Percentiles rank a stretch among this genome's conserved stretches.
phyloP scores from a whole-genome alignment of 2,797 vertebrate genomes.

The Bothrops alternatus region DNA sequence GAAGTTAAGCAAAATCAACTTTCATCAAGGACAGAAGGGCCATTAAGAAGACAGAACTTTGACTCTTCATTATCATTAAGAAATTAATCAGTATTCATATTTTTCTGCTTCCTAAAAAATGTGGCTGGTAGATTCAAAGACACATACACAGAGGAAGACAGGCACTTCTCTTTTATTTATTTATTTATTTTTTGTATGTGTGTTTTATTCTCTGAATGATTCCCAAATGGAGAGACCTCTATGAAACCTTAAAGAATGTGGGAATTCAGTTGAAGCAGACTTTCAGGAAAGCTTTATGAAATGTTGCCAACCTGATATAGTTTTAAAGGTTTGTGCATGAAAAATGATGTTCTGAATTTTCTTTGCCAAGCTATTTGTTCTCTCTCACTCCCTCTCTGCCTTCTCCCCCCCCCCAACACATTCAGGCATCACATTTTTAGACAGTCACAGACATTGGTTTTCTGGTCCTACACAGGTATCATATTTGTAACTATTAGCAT shows the following conservation, averaged over 20 bases:
- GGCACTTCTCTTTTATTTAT: neutral
- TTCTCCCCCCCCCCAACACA: constrained; percentile 35
- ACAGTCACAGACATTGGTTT: constrained; percentile 77
- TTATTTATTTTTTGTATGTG: neutral
- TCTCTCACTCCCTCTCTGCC: neutral
- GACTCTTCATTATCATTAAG: neutral
- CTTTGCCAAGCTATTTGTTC: constrained; percentile 60
- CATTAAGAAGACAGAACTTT: neutral
- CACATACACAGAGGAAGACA: neutral
- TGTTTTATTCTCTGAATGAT: neutral
- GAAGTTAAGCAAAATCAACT: neutral
- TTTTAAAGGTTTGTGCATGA: constrained; percentile 49
- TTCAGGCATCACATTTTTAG: constrained; percentile 64
- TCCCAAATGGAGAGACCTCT: neutral
- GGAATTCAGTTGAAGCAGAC: neutral
- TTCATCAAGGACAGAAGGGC: neutral
- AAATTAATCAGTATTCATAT: neutral
- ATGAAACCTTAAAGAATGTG: neutral
- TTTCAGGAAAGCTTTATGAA: neutral
- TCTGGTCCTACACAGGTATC: constrained; percentile 79
- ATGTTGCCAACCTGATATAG: constrained; percentile 46
- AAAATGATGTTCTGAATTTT: constrained; percentile 54
- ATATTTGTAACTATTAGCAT: constrained; percentile 86
- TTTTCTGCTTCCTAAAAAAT: neutral
- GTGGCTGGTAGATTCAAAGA: neutral